Percentiles rank a stretch among this genome's conserved stretches.
Conservation (phyloP, 2,797 vertebrate species). For the Antennarius maculatus region DNA sequence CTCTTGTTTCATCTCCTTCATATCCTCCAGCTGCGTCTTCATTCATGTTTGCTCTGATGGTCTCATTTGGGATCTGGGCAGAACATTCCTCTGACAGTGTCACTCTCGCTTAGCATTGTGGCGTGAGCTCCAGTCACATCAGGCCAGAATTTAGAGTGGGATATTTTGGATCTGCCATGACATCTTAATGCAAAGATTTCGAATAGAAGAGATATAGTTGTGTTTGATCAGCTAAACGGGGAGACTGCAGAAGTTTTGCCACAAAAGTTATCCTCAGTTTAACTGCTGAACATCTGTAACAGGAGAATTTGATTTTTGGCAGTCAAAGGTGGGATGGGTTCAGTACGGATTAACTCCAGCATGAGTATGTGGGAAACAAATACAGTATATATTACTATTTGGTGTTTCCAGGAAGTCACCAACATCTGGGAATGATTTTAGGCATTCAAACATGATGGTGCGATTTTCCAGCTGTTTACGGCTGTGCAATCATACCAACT, state of each 20-base stretch:
- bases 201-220: slow-evolving; percentile 36
- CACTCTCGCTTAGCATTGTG: slow-evolving; percentile 49
- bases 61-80: slow-evolving; percentile 51
- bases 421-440: slow-evolving; percentile 29
- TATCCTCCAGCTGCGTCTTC: slow-evolving; percentile 34
- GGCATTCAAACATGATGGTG: slow-evolving; percentile 18
- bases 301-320: slow-evolving; percentile 13
- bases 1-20: slow-evolving; percentile 41
- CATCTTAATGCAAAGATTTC: slow-evolving; percentile 43
- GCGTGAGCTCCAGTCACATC: slow-evolving; percentile 60
- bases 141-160: slow-evolving; percentile 47
- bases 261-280: slow-evolving; percentile 19
- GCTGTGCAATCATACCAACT: slow-evolving; percentile 31
- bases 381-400: slow-evolving; percentile 2
- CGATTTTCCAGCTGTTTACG: slow-evolving; percentile 45
- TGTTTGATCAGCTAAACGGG: slow-evolving; percentile 63
- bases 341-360: neutral
- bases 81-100: slow-evolving; percentile 74
- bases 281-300: slow-evolving; percentile 17
- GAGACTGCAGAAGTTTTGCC: slow-evolving; percentile 8
- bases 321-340: slow-evolving; percentile 3
- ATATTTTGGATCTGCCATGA: slow-evolving; percentile 54
- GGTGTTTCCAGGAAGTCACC: slow-evolving; percentile 24
- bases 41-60: slow-evolving; percentile 55
- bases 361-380: slow-evolving; percentile 12